Percentiles rank a stretch among this genome's conserved stretches.
Evolutionary conservation across 2,888 invertebrate genomes (phyloP).

Genomic region (Acheta domesticus): DNA sequence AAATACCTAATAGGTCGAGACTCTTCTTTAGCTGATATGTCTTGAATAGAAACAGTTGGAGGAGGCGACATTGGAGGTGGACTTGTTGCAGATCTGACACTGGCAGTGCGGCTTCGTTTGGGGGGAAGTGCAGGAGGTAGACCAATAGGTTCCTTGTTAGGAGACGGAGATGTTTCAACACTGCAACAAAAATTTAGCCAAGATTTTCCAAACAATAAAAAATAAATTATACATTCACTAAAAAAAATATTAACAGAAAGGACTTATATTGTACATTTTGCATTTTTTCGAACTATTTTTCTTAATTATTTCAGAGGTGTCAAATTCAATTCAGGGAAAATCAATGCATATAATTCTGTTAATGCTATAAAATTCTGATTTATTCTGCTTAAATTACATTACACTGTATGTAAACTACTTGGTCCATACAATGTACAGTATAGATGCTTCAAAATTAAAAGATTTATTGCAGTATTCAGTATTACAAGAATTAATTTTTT

Average conservation of each 20-base stretch:
- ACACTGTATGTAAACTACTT: too few species aligned
- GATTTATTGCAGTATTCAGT: too few species aligned
- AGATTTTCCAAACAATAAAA: not conserved
- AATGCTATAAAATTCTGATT: too few species aligned
- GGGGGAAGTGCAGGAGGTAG: conserved; percentile 61
- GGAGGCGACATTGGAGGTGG: conserved; percentile 52
- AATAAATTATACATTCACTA: not conserved
- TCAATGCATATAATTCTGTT: too few species aligned
- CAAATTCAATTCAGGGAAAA: too few species aligned
- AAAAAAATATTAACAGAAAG: conserved; percentile 40
- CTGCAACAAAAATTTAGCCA: conserved; percentile 33
- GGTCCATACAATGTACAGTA: too few species aligned
- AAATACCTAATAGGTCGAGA: not conserved
- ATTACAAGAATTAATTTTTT: too few species aligned
- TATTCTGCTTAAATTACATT: too few species aligned
- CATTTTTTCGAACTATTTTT: too few species aligned
- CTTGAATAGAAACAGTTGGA: conserved; percentile 35
- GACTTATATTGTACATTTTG: too few species aligned
- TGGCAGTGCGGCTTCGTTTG: conserved; percentile 50
- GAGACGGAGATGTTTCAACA: conserved; percentile 29
- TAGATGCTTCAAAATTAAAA: too few species aligned
- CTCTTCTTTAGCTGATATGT: not conserved
- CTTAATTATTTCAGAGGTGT: too few species aligned
- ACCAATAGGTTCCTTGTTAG: conserved; percentile 40
- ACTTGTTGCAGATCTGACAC: conserved; percentile 42